These are phyloP conservation scores for Aphelinus atriplicis DNA, from an alignment of 1,140 invertebrate genomes.

Conservation along the genomic window DNA sequence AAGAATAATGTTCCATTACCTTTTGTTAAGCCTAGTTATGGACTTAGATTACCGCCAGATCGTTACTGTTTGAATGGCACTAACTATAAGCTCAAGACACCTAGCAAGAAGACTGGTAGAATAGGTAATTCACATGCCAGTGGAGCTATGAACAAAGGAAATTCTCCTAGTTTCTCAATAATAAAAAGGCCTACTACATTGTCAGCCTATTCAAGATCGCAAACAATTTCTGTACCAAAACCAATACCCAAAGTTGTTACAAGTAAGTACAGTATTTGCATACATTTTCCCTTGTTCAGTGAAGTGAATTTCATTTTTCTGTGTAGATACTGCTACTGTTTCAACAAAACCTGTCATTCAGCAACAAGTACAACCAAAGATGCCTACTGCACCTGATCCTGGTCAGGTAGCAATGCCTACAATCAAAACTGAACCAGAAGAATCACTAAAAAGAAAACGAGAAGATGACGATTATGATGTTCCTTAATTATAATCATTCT, in stretches of 20 bases:
- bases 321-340: too few species aligned
- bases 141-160: constrained; percentile 62
- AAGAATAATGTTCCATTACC: constrained; percentile 90
- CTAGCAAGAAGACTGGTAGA: constrained; percentile 53
- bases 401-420: constrained; percentile 2
- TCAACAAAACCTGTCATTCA: too few species aligned
- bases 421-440: constrained; percentile 57
- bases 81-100: constrained; percentile 76
- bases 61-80: constrained; percentile 84
- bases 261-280: constrained; percentile 43
- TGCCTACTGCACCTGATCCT: constrained; percentile 61
- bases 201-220: constrained; percentile 71
- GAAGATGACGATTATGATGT: constrained; percentile 79
- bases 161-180: constrained; percentile 69
- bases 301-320: too few species aligned
- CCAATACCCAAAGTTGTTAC: constrained; percentile 77
- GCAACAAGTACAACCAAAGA: constrained; percentile 62
- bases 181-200: constrained; percentile 69
- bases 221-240: constrained; percentile 77
- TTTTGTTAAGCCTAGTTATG: constrained; percentile 89
- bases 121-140: constrained; percentile 43
- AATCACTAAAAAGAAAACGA: constrained; percentile 61
- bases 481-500: constrained; percentile 46
- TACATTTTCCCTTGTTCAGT: too few species aligned
- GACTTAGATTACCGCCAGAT: constrained; percentile 90